phyloP scores from a whole-genome alignment of 2,113 vertebrate species.

The Catharus fuscescens region DNA sequence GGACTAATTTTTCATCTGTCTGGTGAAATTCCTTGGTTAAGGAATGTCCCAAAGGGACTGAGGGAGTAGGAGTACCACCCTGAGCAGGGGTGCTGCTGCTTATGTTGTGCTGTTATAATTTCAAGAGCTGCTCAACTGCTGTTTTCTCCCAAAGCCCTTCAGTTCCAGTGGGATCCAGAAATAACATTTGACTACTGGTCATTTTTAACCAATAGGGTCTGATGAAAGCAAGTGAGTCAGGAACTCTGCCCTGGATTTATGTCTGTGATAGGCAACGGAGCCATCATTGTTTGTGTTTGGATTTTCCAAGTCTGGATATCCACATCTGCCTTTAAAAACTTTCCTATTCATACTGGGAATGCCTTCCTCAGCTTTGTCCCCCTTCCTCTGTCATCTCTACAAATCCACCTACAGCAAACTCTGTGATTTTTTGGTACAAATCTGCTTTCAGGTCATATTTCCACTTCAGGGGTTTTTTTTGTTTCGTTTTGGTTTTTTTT shows the following conservation, averaged over 20 bases:
- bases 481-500: too few relatives aligned
- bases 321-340: neutral
- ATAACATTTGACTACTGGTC: neutral
- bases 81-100: neutral
- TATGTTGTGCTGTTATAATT: neutral
- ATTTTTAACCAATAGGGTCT: neutral
- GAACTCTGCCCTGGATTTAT: neutral
- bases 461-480: neutral
- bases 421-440: neutral
- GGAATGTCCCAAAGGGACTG: neutral
- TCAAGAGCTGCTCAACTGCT: neutral
- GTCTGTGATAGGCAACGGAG: neutral
- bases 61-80: neutral
- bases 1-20: neutral
- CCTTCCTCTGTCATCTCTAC: neutral
- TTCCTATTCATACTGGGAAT: neutral
- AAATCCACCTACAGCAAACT: neutral
- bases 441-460: neutral
- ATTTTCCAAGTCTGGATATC: neutral
- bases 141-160: neutral
- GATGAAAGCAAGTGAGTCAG: neutral
- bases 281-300: neutral
- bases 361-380: neutral
- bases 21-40: neutral
- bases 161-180: neutral